Evolutionary conservation across 2,888 invertebrate genomes (phyloP), one percentile per base, ranked within the genome.

Genomic region (Piscicola geometra): DNA sequence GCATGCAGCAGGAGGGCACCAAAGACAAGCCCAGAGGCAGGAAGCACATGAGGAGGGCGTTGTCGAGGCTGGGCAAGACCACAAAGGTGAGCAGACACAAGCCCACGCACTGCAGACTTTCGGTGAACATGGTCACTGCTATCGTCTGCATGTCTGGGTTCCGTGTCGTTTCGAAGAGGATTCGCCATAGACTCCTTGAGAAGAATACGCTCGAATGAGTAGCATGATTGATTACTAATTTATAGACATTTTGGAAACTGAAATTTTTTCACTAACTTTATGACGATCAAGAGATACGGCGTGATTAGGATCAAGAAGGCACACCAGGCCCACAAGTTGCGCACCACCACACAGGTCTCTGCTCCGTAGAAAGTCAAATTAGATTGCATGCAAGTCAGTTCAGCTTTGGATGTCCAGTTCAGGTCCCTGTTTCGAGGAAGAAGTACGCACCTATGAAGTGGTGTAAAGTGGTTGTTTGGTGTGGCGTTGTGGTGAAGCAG

Each of bases 81-180:
- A 82, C 78, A 76, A 83, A 83, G 35, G 83, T 81, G 47, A 84
- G 95, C 75, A 94, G 90, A 52, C 92, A 90, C 83, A 93, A 93
- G 5, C 91, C 92, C 80, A 94, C 91, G 73, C 95, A 87, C 71
- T 84, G 84, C 18, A 83, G 76, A 1, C 80, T 75, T 75, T 84
- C 84, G 25, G 82, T 64, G 18, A 82, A 71, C 21, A 83, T 76
- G 5, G 81, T 81, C 82, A 83, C 79, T 0, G 81, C 78, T 2
- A 74, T 18, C 18, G 75, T 68, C 28, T 36, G 25, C 30, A 28
- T 32, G 1, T 41, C 41, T 28, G 76, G 73, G 5, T 25, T 25
- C 12, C 30, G 56, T 50, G 69, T 75, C 64, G 67, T 77, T 72
- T 78, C 74, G 75, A 77, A 77, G 28, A 47, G n/a, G 33, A 75